phyloP scores from a whole-genome alignment of 2,113 vertebrate species.

The Uria lomvia region DNA sequence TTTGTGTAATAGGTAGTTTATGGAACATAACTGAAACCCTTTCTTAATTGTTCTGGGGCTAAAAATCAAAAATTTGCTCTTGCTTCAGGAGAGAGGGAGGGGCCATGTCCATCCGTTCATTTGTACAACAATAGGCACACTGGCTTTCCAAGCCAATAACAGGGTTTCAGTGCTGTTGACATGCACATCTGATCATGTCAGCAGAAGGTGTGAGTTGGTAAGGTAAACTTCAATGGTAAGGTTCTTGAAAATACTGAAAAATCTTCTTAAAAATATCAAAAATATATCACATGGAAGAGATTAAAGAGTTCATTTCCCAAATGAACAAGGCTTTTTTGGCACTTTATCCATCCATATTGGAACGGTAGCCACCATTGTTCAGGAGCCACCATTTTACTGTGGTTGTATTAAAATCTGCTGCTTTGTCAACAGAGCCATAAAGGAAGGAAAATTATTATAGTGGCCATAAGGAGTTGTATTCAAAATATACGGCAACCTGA shows the following conservation, averaged over 20 bases:
- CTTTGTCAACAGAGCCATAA: neutral
- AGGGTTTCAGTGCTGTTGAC: neutral
- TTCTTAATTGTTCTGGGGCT: neutral
- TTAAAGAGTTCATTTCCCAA: neutral
- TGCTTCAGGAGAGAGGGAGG: neutral
- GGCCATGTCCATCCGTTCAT: neutral
- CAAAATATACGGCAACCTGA: neutral
- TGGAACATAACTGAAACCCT: neutral
- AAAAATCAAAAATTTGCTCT: neutral
- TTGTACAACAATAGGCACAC: accelerated
- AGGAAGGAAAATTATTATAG: neutral
- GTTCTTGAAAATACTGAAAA: neutral
- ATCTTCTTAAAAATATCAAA: neutral
- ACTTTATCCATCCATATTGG: neutral
- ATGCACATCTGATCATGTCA: neutral
- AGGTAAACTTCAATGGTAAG: neutral
- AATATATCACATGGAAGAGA: neutral
- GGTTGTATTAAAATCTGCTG: neutral
- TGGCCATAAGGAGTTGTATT: neutral
- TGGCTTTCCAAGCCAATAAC: neutral
- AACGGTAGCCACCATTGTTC: neutral
- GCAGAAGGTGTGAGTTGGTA: neutral
- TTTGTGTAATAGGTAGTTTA: neutral
- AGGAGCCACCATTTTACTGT: neutral
- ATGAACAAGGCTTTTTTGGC: neutral